Base-by-base conservation (phyloP, 2,113 vertebrate genomes). In the Hypomesus transpacificus region DNA sequence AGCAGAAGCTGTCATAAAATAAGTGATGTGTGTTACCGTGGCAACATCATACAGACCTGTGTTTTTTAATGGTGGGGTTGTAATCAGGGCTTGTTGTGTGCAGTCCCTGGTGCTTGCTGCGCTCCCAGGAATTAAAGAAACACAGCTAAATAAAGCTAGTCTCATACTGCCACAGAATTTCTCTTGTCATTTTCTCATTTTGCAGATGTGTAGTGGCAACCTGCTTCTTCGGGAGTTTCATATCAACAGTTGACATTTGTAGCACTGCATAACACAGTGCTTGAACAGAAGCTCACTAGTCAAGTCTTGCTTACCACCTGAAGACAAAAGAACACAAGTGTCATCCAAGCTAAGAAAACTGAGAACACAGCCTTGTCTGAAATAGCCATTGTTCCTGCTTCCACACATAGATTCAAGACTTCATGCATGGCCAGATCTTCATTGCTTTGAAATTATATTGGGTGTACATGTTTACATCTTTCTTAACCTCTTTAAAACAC, bases 21-120 rank as follows among this genome's bases (percentile, higher is more conserved):
- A 80, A 86, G 86, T 81, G 85, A 85, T 85, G 81, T 88, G 86
- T 68, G 87, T 90, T 89, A 87, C 89, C 85, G 80, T 90, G 87
- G 87, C 87, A 90, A 90, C 89, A 86, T 89, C 85, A 86, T 63
- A 84, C 78, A 84, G 80, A 75, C 78, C 80, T 84, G 75, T 70
- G 69, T 83, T 79, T 75, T 56, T 76, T 26, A 75, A 79, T 77
- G 76, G 76, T 18, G 66, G 70, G 76, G 84, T 81, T 86, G 86
- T 60, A 68, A 61, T 67, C 46, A 74, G 54, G 71, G 18, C 71
- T 56, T 67, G 62, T 59, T 67, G 71, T 80, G 88, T 87, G 86
- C 86, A 85, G 84, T 86, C 84, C 82, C 66, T 66, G 22, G 80
- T 77, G 82, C 82, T 82, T 80, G 84, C 89, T 81, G 75, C 81